Base-by-base conservation (phyloP, 2,113 vertebrate genomes). In the Perognathus longimembris region DNA sequence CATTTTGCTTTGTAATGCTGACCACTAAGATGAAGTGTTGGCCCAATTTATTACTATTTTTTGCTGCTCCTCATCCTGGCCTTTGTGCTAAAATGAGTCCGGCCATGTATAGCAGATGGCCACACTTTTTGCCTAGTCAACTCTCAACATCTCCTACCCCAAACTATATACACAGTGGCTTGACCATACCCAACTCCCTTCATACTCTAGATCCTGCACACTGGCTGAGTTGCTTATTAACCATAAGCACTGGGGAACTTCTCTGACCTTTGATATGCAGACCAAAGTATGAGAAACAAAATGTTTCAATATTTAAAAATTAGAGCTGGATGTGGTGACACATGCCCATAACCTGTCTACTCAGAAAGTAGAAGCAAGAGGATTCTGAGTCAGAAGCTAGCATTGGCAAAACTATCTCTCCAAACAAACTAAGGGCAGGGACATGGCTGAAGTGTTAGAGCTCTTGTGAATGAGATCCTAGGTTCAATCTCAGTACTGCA, bases 91-190 rank as follows among this genome's bases (percentile, higher is more conserved):
- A 84, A 21, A 11, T 42, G 63, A 80, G 36, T 20, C 17, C 11
- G 32, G n/a, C 8, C 15, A 38, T 4, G 18, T 36, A 32, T 5
- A 42, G 38, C 70, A 85, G 38, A 24, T 28, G 36, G 54, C 40
- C 1, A 3, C 20, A 38, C 28, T 5, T 42, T 36, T 26, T 10
- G 28, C 4, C 9, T 0, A 3, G 32, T 34, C 59, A 28, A 2
- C 85, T 64, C 18, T 67, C 40, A 26, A 0, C 18, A 42, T 22
- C 18, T 18, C 40, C 36, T 4, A 15, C 15, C 50, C 50, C 50
- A 54, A 54, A 17, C 15, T 54, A 12, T 54, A 54, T 17, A 18
- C 50, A 4, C 50, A 54, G 50, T 54, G 50, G 14, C 50, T 54
- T 54, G 50, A 18, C 50, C 50, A 54, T 4, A 14, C 50, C 50